Evolutionary conservation across 2,888 invertebrate species (phyloP), one percentile per base, ranked within the genome.

Genomic region (Harpagoxenus sublaevis): DNA sequence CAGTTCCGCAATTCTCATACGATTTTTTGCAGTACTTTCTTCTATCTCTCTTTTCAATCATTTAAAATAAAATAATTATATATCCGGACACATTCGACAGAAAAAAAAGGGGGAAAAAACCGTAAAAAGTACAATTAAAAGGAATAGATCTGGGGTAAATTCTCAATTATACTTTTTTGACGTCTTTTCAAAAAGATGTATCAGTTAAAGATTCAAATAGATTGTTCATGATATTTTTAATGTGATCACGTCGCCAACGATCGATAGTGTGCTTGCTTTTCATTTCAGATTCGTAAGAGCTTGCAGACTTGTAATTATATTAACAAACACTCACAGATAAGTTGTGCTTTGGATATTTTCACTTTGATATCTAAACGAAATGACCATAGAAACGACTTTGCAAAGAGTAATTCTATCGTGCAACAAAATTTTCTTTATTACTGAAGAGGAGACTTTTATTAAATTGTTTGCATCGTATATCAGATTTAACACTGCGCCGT

Each of bases 391-490:
- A 51, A 62, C n/a, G 39, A 81, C 12, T 71, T 60, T 60, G 48
- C 60, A 60, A 81, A 81, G 60, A 81, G 12, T 73, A 81, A 51
- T 81, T 57, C 28, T 48, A 60, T 3, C 35, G 23, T 18, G 5
- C 48, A 51, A 57, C 15, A 51, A 53, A 73, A 75, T 45, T 75
- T 60, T 81, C 35, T 51, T 51, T 81, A 18, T 28, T 71, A 23
- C 3, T 48, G 35, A 28, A 60, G 28, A 48, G n/a, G 18, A 65
- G 35, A 51, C 60, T 71, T 73, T 62, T 51, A 71, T 79, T 60
- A 62, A 81, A 81, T 73, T 71, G 57, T 60, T 79, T 60, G 48
- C 35, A 55, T 78, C 28, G 71, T 28, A 39, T 42, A 77, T 77
- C 65, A 28, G 18, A 73, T 60, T 62, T 81, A n/a, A 73, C 60